Conservation (phyloP, 2,113 vertebrate species). For the Jaculus jaculus region DNA sequence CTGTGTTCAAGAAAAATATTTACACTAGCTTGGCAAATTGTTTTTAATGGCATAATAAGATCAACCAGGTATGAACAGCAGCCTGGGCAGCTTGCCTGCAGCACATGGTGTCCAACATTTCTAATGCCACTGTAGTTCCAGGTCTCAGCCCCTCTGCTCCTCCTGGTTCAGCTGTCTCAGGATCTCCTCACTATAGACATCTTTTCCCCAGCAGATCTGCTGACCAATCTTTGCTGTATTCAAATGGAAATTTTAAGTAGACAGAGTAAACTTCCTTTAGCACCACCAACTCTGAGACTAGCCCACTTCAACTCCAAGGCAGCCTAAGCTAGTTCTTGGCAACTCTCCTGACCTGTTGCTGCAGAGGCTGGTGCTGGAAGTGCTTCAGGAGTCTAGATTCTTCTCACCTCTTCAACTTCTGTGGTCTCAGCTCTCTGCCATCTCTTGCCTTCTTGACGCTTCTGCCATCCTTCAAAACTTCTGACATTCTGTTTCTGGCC, state of each 20-base stretch:
- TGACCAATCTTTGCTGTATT: background rate
- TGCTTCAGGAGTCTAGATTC: background rate
- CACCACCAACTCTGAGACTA: background rate
- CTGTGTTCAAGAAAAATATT: background rate
- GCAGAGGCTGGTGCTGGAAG: too few relatives aligned
- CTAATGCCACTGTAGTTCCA: background rate
- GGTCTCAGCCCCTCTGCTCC: background rate
- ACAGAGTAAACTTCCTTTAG: background rate
- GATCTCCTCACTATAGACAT: background rate
- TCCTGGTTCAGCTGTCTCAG: background rate
- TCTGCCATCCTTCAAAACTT: background rate
- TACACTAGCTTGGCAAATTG: background rate
- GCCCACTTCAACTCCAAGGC: background rate
- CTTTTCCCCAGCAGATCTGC: background rate
- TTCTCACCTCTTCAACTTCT: background rate
- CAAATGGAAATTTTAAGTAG: background rate
- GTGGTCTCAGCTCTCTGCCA: background rate
- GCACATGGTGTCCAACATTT: fast-evolving
- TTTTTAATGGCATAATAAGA: background rate
- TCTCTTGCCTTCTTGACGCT: background rate
- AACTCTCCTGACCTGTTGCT: background rate
- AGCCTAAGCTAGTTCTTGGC: background rate
- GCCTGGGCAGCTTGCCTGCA: background rate
- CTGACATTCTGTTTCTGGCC: background rate
- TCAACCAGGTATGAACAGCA: too few relatives aligned